A percentile compares a stretch with the other conserved stretches of the same genome.
Conservation (phyloP, 2,888 invertebrate species). For the Plagiodera versicolora region DNA sequence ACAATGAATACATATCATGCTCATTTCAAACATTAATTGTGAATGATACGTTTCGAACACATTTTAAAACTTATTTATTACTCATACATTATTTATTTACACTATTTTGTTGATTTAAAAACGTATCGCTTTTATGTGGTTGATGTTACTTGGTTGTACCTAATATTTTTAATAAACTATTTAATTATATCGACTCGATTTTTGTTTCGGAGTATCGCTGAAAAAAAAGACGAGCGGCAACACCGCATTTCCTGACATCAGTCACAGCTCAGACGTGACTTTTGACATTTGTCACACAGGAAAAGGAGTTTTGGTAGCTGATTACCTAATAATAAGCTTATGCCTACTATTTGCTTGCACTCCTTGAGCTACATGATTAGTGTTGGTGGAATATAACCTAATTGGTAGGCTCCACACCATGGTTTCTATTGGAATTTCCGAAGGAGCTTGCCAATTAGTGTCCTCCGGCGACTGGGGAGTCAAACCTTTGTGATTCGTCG, state of each 20-base stretch:
- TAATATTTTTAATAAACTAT: conserved; percentile 53
- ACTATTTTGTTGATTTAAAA: conserved; percentile 36
- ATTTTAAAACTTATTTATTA: conserved; percentile 20
- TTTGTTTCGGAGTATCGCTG: no score
- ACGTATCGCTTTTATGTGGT: conserved; percentile 45
- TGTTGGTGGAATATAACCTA: conserved; percentile 89
- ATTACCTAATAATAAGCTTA: conserved; percentile 43
- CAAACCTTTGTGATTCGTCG: conserved; percentile 65
- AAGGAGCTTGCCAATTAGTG: conserved; percentile 79
- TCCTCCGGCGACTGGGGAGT: conserved; percentile 63
- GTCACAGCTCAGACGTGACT: no score
- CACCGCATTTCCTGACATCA: no score
- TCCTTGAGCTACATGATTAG: conserved; percentile 76
- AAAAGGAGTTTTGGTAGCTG: neutral
- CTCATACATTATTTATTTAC: conserved; percentile 16
- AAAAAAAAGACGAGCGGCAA: no score
- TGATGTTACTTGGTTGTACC: conserved; percentile 51
- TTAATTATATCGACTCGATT: conserved; percentile 8
- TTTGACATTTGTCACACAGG: neutral
- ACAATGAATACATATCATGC: neutral
- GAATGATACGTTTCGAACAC: conserved; percentile 10
- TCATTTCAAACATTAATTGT: neutral
- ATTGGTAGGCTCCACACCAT: conserved; percentile 99
- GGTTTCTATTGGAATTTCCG: conserved; percentile 89
- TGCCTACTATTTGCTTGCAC: conserved; percentile 53